phyloP scores from a whole-genome alignment of 1,140 invertebrate genomes.

The Zeugodacus cucurbitae region DNA sequence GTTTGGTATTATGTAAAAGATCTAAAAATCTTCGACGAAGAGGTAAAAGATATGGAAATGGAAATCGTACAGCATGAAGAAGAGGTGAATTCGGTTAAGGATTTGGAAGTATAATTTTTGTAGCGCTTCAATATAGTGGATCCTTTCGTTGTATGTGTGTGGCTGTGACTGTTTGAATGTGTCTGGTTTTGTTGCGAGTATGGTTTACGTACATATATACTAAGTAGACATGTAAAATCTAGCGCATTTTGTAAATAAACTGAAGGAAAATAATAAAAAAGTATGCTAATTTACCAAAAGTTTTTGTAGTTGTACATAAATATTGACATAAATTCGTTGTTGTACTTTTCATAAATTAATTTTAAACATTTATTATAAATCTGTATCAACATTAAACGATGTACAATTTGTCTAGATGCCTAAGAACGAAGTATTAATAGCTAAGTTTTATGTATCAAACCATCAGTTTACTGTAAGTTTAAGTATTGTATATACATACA shows the following conservation, averaged over 20 bases:
- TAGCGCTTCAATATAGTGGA: background rate
- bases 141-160: background rate
- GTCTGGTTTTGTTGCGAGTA: slow-evolving; percentile 3
- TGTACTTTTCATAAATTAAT: background rate
- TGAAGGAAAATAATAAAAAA: background rate
- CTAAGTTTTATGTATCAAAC: background rate
- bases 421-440: slow-evolving; percentile 17
- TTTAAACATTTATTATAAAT: background rate
- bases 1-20: slow-evolving; percentile 78
- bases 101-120: slow-evolving; percentile 58
- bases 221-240: background rate
- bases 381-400: background rate
- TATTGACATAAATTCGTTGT: background rate
- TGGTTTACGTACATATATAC: background rate
- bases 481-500: background rate
- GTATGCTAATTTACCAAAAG: background rate
- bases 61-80: slow-evolving; percentile 61
- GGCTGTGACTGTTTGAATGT: slow-evolving; percentile 30
- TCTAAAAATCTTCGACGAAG: slow-evolving; percentile 78
- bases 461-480: background rate
- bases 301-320: background rate
- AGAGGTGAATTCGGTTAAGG: slow-evolving; percentile 58
- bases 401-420: background rate
- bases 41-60: slow-evolving; percentile 67
- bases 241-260: background rate